A percentile compares a stretch with the other conserved stretches of the same genome.
These are phyloP conservation scores for Euleptes europaea DNA, from an alignment of 2,113 vertebrate species.

Conservation along the genomic window DNA sequence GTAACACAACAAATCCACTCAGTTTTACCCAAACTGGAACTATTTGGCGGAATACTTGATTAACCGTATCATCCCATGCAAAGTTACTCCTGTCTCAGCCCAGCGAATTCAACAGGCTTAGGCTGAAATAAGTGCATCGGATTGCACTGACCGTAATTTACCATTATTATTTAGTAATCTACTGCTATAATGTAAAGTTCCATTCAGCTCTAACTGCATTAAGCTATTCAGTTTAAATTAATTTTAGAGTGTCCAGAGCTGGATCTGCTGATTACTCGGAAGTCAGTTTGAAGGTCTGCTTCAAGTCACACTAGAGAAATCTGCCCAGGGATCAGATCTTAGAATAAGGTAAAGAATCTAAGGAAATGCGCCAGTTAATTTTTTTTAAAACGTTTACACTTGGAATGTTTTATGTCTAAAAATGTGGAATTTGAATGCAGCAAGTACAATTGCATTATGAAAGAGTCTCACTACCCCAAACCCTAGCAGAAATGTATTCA, in stretches of 20 bases:
- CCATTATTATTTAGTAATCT: background rate
- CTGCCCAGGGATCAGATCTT: background rate
- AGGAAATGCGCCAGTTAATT: no score
- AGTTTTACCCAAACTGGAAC: background rate
- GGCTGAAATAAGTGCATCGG: background rate
- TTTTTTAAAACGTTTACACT: no score
- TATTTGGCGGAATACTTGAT: background rate
- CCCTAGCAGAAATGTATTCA: background rate
- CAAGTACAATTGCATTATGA: no score
- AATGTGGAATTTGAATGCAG: no score
- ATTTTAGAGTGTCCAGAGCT: background rate
- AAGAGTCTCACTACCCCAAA: background rate
- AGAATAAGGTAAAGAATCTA: background rate
- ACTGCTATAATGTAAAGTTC: background rate
- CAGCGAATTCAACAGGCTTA: no score
- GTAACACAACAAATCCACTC: background rate
- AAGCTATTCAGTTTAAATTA: background rate
- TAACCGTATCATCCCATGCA: no score
- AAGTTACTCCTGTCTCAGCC: no score
- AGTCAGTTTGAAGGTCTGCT: background rate
- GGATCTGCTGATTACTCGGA: background rate
- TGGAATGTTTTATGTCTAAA: no score
- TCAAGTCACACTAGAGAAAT: background rate
- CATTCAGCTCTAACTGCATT: background rate
- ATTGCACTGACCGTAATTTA: background rate